phyloP scores from a whole-genome alignment of 2,888 invertebrate species.

The Hydroisotoma schaefferi region DNA sequence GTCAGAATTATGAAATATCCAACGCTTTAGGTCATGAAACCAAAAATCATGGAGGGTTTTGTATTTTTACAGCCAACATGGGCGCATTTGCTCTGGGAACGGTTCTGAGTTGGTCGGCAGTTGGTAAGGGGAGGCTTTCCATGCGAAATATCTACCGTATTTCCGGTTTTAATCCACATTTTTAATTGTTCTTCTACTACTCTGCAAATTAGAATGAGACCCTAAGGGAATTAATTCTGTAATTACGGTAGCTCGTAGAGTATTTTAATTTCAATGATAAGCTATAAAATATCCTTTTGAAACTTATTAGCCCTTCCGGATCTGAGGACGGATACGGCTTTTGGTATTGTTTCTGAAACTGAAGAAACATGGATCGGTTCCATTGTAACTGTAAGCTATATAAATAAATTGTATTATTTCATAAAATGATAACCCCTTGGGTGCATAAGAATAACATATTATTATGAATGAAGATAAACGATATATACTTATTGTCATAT shows the following conservation, averaged over 20 bases:
- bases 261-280: too few species aligned
- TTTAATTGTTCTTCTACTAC: not conserved
- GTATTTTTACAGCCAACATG: constrained; percentile 36
- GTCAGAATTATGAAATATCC: too few species aligned
- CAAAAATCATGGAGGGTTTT: not conserved
- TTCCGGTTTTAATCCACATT: not conserved
- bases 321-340: constrained; percentile 20
- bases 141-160: too few species aligned
- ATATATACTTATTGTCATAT: too few species aligned
- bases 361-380: constrained; percentile 45
- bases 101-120: constrained; percentile 40
- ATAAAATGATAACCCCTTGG: not conserved
- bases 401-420: constrained; percentile 1
- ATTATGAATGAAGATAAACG: not conserved
- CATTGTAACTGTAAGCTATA: constrained; percentile 36
- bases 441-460: too few species aligned
- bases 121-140: constrained; percentile 25
- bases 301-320: constrained; percentile 36
- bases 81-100: constrained; percentile 42
- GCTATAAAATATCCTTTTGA: too few species aligned
- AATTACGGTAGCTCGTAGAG: too few species aligned
- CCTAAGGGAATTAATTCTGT: too few species aligned
- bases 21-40: too few species aligned
- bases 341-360: constrained; percentile 17
- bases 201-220: too few species aligned